A percentile compares a stretch with the other conserved stretches of the same genome.
Conservation (phyloP, 2,113 vertebrate genomes). For the Rhodinocichla rosea region DNA sequence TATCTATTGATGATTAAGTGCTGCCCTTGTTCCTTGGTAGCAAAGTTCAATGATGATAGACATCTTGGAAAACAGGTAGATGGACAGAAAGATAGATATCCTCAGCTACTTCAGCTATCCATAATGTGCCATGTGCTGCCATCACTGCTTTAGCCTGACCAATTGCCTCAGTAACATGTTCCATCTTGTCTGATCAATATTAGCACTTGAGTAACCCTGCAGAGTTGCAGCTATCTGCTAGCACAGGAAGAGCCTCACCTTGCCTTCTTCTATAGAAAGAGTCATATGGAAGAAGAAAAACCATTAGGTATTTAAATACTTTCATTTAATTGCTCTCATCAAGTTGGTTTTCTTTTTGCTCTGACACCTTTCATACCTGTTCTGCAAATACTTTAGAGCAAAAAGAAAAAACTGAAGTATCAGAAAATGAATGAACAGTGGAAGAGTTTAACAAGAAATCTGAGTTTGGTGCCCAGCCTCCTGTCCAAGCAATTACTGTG, state of each 20-base stretch:
- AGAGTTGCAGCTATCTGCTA: background rate
- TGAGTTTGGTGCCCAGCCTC: background rate
- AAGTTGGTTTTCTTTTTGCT: background rate
- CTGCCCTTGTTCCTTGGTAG: background rate
- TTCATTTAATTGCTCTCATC: background rate
- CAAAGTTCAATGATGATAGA: background rate
- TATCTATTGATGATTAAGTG: conserved; percentile 23
- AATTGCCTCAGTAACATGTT: conserved; percentile 20
- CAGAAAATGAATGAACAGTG: background rate
- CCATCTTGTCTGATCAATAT: conserved; percentile 46
- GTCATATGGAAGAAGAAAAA: background rate
- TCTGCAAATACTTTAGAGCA: background rate
- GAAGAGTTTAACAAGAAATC: background rate
- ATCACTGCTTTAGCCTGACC: conserved; percentile 5
- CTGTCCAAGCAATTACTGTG: background rate
- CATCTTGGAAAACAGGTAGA: conserved; percentile 12
- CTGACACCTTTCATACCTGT: background rate
- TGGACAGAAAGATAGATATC: conserved; percentile 35
- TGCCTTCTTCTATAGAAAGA: background rate
- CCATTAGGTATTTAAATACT: background rate
- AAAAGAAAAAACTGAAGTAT: background rate
- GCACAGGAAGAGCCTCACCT: background rate
- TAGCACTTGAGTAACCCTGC: background rate
- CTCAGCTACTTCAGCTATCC: background rate
- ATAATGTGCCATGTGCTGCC: conserved; percentile 27